Evolutionary conservation across 2,113 vertebrate genomes (phyloP), one percentile per base, ranked within the genome.

Genomic region (Cepphus grylle): DNA sequence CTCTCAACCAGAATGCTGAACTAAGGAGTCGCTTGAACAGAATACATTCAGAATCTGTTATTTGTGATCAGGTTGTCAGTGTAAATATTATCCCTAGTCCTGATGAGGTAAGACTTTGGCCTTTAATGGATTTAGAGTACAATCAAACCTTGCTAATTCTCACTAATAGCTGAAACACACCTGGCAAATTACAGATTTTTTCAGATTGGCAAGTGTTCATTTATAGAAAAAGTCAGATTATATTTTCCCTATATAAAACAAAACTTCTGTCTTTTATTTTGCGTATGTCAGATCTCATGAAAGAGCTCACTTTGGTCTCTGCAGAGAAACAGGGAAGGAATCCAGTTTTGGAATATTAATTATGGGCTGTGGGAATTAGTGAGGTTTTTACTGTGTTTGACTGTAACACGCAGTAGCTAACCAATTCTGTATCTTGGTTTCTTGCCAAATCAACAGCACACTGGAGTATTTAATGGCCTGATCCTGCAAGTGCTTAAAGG

Each of bases 11-110:
- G 98, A 99, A 99, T 94, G 98, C 98, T 96, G 99, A 99, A 96
- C 99, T 99, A 96, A 99, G 99, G 97, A 99, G 98, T 97, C 99
- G 99, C 71, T 98, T 99, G 96, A 99, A 98, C 98, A 99, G 99
- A 97, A 99, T 99, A 98, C 99, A 99, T 97, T 99, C 99, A 85
- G 99, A 99, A 94, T 99, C 99, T 81, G 98, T 99, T 97, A 98
- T 99, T 97, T 99, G 98, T 91, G 99, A 99, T 97, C 99, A 99
- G 98, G 99, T 99, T 98, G 99, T 99, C 98, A 99, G 99, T 98
- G 99, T 99, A 98, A 99, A 99, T 98, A 99, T 99, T 98, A 99
- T 99, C 96, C 98, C 99, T 98, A 99, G 99, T 86, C 98, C 99
- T 89, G 99, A 99, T 94, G 99, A 99, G 99, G 99, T 99, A 98